Base-by-base conservation (phyloP, 2,797 vertebrate species). In the Gallinago nigripennis region DNA sequence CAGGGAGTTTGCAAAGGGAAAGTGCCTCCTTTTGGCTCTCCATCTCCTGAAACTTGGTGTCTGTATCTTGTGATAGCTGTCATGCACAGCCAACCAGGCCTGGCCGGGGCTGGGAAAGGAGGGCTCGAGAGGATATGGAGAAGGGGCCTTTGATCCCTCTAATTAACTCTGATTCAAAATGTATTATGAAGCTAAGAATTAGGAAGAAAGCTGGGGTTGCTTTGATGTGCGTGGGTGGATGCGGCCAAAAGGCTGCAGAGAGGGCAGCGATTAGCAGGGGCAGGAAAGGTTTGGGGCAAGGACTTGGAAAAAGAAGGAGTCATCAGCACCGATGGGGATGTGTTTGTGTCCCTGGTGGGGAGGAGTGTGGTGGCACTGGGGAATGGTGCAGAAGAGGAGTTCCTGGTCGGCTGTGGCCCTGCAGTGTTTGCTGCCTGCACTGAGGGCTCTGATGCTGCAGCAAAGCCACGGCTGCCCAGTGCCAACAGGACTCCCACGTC, bases 401-500 rank as follows among this genome's bases (percentile, higher is more conserved):
- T 51, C n/a, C 46, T 1, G 1, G 5, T 2, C 8, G 2, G 41
- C 0, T 8, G 46, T 5, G 28, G 43, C 43, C 75, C 3, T 1
- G 58, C 6, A 37, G 30, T 1, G 3, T 17, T 41, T 35, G 28
- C 41, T 16, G 6, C 8, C 8, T 1, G 3, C 3, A 48, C 70
- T 11, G 37, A 43, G 50, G 28, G 25, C 50, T 54, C 4, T 0
- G 63, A 6, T 7, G 6, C 23, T 9, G 9, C 31, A 30, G 75
- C 82, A 24, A 17, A 28, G 75, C 56, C 35, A 7, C 0, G 4
- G 33, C 24, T 39, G 68, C 90, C 16, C 51, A 0, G 0, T 7
- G 64, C 28, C 1, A 0, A 3, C 4, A 1, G 21, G 17, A 8
- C 21, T 11, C 43, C 3, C 12, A 1, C 1, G 1, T 2, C 13